Percentiles rank a stretch among this genome's conserved stretches.
These are phyloP conservation scores for Paragorgia papillata DNA, from an alignment of 92 coral and sea anemone species.

Conservation along the genomic window DNA sequence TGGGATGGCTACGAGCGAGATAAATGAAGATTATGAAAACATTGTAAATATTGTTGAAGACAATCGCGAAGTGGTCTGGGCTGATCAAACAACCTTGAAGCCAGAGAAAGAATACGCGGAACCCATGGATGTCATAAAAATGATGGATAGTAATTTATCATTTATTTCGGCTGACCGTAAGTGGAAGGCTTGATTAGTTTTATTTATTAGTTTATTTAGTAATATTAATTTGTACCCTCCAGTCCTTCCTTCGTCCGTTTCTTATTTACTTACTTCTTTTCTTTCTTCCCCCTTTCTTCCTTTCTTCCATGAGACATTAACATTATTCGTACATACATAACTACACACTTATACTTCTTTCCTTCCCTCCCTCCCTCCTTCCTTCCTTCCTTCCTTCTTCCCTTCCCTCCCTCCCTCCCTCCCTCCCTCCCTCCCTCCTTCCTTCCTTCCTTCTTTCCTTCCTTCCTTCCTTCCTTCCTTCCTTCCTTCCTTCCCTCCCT, in stretches of 20 bases:
- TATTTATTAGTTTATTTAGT: neutral
- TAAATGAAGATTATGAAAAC: slow-evolving; percentile 64
- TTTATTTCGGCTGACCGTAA: neutral
- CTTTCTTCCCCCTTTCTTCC: too few relatives aligned
- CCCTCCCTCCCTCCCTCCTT: too few relatives aligned
- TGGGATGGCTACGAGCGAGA: slow-evolving; percentile 79
- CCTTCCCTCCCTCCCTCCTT: too few relatives aligned
- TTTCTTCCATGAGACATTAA: too few relatives aligned
- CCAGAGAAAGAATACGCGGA: neutral
- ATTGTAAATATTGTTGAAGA: slow-evolving; percentile 67
- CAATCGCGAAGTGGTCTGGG: slow-evolving; percentile 87
- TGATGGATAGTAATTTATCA: slow-evolving; percentile 18
- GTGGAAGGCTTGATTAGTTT: neutral
- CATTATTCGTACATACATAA: too few relatives aligned
- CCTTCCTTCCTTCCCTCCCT: too few relatives aligned
- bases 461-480: too few relatives aligned
- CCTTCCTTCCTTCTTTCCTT: too few relatives aligned
- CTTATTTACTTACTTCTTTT: neutral
- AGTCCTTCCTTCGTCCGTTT: neutral
- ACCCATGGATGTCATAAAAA: slow-evolving; percentile 16
- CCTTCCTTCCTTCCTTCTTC: too few relatives aligned
- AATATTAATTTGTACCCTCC: neutral
- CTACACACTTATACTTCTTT: too few relatives aligned
- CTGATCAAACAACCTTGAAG: slow-evolving; percentile 81
- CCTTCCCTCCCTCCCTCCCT: too few relatives aligned